Conservation (phyloP, 2,113 vertebrate species). For the Eulemur macaco region DNA sequence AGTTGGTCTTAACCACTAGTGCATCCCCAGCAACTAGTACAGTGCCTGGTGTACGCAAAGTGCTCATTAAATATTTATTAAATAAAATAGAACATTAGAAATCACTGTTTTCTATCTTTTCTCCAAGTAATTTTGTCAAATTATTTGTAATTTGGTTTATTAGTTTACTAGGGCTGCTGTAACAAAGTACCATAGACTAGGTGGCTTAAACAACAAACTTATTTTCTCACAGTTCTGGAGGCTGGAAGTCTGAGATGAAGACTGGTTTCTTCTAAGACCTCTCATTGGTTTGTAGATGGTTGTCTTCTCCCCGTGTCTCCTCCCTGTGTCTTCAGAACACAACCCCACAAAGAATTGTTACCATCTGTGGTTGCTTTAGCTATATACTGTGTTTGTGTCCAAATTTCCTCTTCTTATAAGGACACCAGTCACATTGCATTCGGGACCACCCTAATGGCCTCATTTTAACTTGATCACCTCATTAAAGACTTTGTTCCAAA, state of each 20-base stretch:
- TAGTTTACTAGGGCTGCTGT: neutral
- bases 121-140: neutral
- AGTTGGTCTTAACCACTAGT: neutral
- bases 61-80: neutral
- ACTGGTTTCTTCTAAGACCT: neutral
- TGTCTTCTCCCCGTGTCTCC: neutral
- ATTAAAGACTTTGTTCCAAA: neutral
- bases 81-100: neutral
- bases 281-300: neutral
- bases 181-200: neutral
- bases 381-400: neutral
- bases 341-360: no score
- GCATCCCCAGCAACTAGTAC: neutral
- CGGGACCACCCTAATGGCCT: neutral
- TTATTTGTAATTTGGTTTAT: neutral
- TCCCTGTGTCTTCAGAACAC: no score
- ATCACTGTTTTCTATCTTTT: conserved; percentile 1
- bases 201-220: neutral
- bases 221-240: neutral
- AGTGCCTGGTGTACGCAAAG: neutral
- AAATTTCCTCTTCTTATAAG: neutral
- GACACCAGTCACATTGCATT: neutral
- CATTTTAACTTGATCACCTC: neutral
- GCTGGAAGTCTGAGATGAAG: neutral
- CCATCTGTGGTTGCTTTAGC: no score